A percentile compares a stretch with the other conserved stretches of the same genome.
Conservation (phyloP, 2,113 vertebrate species). For the Anhinga anhinga region DNA sequence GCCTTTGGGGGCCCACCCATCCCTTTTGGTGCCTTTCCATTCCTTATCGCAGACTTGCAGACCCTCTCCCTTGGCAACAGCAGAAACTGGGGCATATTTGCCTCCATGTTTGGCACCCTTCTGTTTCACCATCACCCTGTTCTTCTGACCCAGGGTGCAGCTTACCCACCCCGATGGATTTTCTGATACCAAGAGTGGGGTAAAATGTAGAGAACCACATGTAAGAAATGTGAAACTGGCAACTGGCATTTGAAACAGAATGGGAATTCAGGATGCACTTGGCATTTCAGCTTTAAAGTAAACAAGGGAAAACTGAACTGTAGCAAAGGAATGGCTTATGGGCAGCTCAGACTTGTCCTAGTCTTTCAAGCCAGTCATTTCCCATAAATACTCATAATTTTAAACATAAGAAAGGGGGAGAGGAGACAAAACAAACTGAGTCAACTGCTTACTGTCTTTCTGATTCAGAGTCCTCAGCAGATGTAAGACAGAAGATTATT, state of each 20-base stretch:
- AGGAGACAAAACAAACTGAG: slow-evolving; percentile 53
- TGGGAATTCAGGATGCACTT: background rate
- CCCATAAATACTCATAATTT: slow-evolving; percentile 42
- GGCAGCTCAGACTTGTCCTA: slow-evolving; percentile 24
- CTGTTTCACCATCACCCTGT: background rate
- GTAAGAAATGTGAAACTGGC: background rate
- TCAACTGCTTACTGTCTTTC: slow-evolving; percentile 52
- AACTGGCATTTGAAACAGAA: background rate
- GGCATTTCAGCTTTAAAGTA: background rate
- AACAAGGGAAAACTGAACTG: background rate
- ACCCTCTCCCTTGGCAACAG: slow-evolving; percentile 30
- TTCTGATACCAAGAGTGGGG: background rate
- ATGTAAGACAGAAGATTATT: slow-evolving; percentile 41
- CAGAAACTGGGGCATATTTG: background rate
- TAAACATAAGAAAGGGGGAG: slow-evolving; percentile 35
- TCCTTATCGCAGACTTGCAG: slow-evolving; percentile 19
- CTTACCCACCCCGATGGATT: background rate
- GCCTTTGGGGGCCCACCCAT: slow-evolving; percentile 45
- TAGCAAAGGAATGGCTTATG: background rate
- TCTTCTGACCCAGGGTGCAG: background rate
- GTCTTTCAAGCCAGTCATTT: slow-evolving; percentile 42
- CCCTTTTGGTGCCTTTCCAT: background rate
- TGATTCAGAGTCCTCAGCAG: slow-evolving; percentile 56
- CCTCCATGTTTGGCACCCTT: background rate
- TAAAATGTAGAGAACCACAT: background rate